Evolutionary conservation across 1,140 invertebrate genomes (phyloP), one percentile per base, ranked within the genome.

Genomic region (Nixonia krombeini): DNA sequence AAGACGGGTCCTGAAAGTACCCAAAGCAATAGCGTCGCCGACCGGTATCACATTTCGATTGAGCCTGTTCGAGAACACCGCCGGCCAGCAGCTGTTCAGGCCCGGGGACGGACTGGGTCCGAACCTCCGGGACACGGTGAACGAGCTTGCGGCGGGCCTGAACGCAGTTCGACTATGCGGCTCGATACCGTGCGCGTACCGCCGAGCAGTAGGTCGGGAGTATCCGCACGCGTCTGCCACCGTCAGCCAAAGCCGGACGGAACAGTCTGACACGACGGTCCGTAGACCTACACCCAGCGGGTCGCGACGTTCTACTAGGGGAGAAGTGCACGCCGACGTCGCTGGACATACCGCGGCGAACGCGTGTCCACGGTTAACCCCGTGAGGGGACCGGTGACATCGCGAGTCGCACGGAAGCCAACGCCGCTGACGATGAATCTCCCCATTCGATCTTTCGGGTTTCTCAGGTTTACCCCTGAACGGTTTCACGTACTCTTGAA

Each of bases 401-500:
- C 56, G 44, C 21, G 37, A n/a, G 65, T 74, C 76, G 72, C 79
- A 73, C 65, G 68, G 21, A 45, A 66, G 51, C 66, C 62, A 44
- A 56, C 47, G 6, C 3, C 73, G 63, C 26, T 64, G 65, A 70
- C 81, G 85, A 80, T 87, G 85, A 87, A 84, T 87, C 85, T 87
- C 84, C 80, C 78, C 82, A 78, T 85, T 87, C 84, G 84, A 85
- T 81, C 83, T 86, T 87, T 87, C 82, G 85, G 85, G 86, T 86
- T 86, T 85, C 84, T 83, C 83, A 85, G 85, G 89, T 89, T 91
- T 92, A 87, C 89, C 88, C 87, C 87, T 88, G 84, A 88, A 86
- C 88, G 87, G 88, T 92, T 93, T 92, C 91, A 92, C 90, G 89
- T 90, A 90, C 91, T 92, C 83, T 93, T 93, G 83, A 91, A 92